Percentiles rank a stretch among this genome's conserved stretches.
These are phyloP conservation scores for Amiota mariae DNA, from an alignment of 2,888 invertebrate genomes.

Conservation along the genomic window DNA sequence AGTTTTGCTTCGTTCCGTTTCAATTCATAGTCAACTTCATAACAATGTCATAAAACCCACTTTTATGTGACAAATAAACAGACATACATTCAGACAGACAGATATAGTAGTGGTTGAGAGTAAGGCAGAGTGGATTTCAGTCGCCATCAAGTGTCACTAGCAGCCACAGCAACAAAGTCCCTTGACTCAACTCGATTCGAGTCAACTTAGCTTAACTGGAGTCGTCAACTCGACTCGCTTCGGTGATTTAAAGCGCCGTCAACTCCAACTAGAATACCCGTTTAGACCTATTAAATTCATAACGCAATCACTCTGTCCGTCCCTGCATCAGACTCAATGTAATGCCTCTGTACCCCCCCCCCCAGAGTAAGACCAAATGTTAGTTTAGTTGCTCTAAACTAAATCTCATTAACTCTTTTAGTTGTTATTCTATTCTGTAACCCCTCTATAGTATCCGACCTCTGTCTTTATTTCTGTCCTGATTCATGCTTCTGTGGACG, in stretches of 20 bases:
- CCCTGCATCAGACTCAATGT: neutral
- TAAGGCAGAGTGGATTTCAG: neutral
- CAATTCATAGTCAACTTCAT: neutral
- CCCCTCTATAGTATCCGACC: slow-evolving; percentile 14
- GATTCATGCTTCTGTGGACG: neutral
- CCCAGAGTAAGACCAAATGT: neutral
- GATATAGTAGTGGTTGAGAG: neutral
- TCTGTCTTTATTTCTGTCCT: neutral
- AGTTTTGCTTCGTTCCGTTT: slow-evolving; percentile 12
- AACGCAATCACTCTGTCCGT: neutral
- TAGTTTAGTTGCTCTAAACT: slow-evolving; percentile 23
- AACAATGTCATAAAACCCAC: slow-evolving; percentile 27
- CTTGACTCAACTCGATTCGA: slow-evolving; percentile 2
- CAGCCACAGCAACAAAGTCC: slow-evolving; percentile 7
- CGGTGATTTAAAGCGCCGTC: slow-evolving; percentile 14
- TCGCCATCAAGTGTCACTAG: slow-evolving; percentile 9
- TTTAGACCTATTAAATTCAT: slow-evolving; percentile 26
- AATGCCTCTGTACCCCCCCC: neutral
- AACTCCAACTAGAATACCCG: neutral
- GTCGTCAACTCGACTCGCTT: neutral
- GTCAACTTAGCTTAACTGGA: neutral
- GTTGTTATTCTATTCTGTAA: slow-evolving; percentile 27
- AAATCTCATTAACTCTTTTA: slow-evolving; percentile 51
- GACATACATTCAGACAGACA: slow-evolving; percentile 18
- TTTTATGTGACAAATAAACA: slow-evolving; percentile 19